Percentiles rank a stretch among this genome's conserved stretches.
phyloP scores from a whole-genome alignment of 2,888 invertebrate species.

The Drosophila multiciliata region DNA sequence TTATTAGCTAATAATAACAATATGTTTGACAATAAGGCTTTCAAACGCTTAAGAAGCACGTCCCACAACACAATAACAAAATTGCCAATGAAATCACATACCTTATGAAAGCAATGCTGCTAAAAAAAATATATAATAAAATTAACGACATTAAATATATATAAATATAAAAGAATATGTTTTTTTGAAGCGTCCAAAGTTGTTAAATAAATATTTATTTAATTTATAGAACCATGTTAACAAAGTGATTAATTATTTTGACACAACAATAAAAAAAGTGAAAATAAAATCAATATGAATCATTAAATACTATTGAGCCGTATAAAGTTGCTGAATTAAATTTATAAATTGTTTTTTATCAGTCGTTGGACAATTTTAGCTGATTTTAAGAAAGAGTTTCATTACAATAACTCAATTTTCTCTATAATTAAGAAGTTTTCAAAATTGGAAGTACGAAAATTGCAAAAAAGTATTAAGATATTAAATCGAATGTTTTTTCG shows the following conservation, averaged over 20 bases:
- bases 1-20: slow-evolving; percentile 54
- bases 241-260: neutral
- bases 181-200: neutral
- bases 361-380: neutral
- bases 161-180: neutral
- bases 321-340: neutral
- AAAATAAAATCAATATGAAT: neutral
- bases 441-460: neutral
- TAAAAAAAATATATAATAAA: neutral
- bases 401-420: neutral
- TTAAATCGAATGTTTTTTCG: neutral
- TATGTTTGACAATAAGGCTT: slow-evolving; percentile 11
- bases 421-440: neutral
- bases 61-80: slow-evolving; percentile 7
- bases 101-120: slow-evolving; percentile 14
- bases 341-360: neutral
- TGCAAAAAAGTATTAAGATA: neutral
- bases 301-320: neutral
- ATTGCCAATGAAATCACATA: neutral
- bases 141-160: neutral
- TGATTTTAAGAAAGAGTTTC: neutral
- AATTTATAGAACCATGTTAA: neutral
- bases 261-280: neutral
- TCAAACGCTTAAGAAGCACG: neutral
- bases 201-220: neutral